Conservation (phyloP, 2,113 vertebrate genomes). For the Xyliphius kryptos region DNA sequence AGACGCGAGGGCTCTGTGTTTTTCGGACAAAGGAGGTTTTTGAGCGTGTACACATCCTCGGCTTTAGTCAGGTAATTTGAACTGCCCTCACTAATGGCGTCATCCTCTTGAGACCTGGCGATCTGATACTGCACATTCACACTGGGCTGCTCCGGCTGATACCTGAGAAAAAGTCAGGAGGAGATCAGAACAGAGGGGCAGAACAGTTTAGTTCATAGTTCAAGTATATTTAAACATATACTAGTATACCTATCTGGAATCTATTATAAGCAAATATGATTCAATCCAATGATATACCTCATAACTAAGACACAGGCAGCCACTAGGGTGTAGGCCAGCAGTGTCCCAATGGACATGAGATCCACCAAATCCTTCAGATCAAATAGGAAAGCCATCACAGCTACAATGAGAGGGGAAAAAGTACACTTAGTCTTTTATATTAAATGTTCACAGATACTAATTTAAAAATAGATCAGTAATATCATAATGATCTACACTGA, state of each 20-base stretch:
- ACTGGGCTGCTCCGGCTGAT: constrained; percentile 82
- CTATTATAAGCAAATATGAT: not conserved
- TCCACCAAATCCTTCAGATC: constrained; percentile 94
- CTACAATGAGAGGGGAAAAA: constrained; percentile 55
- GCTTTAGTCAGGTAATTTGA: constrained; percentile 64
- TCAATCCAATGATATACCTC: constrained; percentile 63
- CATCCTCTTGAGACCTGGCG: constrained; percentile 78
- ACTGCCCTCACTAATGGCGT: constrained; percentile 69
- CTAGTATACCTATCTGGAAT: no score
- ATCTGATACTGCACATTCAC: constrained; percentile 71
- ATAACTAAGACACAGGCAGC: constrained; percentile 91
- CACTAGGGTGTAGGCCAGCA: constrained; percentile 93
- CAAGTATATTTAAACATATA: no score
- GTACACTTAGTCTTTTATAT: not conserved
- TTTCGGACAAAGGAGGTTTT: constrained; percentile 65
- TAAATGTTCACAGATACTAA: not conserved
- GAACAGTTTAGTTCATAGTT: no score
- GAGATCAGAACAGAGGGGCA: not conserved
- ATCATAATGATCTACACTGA: no score
- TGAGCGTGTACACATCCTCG: constrained; percentile 63
- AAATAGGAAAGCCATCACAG: constrained; percentile 93
- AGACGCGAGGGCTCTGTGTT: constrained; percentile 72
- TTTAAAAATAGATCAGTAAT: no score
- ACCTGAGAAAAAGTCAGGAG: constrained; percentile 60
- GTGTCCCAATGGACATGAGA: constrained; percentile 94